These are phyloP conservation scores for Oligia fasciuncula DNA, from an alignment of 2,888 invertebrate species.

Conservation along the genomic window DNA sequence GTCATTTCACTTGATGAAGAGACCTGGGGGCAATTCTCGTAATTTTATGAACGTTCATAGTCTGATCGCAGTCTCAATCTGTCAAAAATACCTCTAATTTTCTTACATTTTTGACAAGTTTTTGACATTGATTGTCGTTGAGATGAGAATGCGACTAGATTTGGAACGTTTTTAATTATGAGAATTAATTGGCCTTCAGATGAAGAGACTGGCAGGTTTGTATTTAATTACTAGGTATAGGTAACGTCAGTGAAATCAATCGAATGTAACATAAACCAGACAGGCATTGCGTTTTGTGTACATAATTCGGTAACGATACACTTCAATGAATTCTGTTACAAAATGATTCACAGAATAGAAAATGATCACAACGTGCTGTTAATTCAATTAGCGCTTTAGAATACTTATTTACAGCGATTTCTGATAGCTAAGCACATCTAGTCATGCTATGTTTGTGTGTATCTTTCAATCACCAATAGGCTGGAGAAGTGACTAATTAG, in stretches of 20 bases:
- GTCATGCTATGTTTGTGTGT: constrained; percentile 29
- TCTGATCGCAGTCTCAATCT: too few relatives aligned
- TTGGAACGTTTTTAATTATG: too few relatives aligned
- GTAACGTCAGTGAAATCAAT: constrained; percentile 5
- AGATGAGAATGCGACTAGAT: too few relatives aligned
- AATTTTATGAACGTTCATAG: too few relatives aligned
- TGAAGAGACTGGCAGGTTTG: too few relatives aligned
- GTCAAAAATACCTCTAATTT: too few relatives aligned
- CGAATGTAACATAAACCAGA: background rate
- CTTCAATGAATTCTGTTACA: constrained; percentile 17
- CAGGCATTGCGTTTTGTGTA: constrained; percentile 1
- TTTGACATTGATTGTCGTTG: too few relatives aligned
- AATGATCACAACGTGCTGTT: constrained; percentile 51
- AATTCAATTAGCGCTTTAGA: constrained; percentile 64
- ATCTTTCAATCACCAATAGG: constrained; percentile 1
- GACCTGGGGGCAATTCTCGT: too few relatives aligned
- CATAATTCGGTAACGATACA: constrained; percentile 28
- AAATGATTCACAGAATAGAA: constrained; percentile 60
- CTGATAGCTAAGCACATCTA: constrained; percentile 30
- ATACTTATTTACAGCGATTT: constrained; percentile 20
- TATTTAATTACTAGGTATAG: background rate
- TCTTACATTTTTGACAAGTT: too few relatives aligned
- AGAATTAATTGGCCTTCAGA: too few relatives aligned
- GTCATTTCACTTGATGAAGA: too few relatives aligned
- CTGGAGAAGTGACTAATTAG: background rate